Evolutionary conservation across 2,113 vertebrate genomes (phyloP), one percentile per base, ranked within the genome.

Genomic region (Myiagra hebetior): DNA sequence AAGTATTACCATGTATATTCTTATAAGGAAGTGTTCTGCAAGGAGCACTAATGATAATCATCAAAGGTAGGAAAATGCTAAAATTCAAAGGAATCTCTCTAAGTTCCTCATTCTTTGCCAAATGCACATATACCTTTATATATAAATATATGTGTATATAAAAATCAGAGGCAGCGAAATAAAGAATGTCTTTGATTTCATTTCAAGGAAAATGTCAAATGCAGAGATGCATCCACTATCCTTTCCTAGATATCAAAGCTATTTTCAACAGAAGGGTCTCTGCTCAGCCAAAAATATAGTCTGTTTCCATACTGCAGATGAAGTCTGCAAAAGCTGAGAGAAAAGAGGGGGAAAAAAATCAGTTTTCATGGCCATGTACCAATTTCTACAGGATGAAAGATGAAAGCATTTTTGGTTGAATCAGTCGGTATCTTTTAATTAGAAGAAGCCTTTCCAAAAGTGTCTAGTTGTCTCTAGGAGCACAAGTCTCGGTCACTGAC

Each of bases 171-270:
- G n/a, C n/a, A 87, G 52, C 20, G 41, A 93, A 94, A 91, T 31
- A 88, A 91, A 84, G 33, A 53, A 84, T 84, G 85, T 64, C 95
- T 95, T 91, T 93, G 60, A 96, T 95, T 94, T 95, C 35, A 64
- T 86, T 94, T 95, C 85, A 95, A 94, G 72, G 56, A 93, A 95
- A 92, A 72, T 77, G 69, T 93, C 95, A 93, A 89, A 93, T 1
- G 7, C 56, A 72, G 46, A 93, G 53, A 93, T 2, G 2, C 39
- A 93, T 75, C 49, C 64, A 75, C 85, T 91, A 85, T 79, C 88
- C 85, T 85, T 94, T 94, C 86, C 93, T 93, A 95, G 93, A 96
- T 93, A 96, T 95, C 93, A 96, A 93, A 97, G 88, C 49, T 95
- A 92, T 93, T 95, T 96, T 92, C 95, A 93, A 92, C 95, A 96